Evolutionary conservation across 1,140 invertebrate genomes (phyloP), one percentile per base, ranked within the genome.

Genomic region (Contarinia nasturtii): DNA sequence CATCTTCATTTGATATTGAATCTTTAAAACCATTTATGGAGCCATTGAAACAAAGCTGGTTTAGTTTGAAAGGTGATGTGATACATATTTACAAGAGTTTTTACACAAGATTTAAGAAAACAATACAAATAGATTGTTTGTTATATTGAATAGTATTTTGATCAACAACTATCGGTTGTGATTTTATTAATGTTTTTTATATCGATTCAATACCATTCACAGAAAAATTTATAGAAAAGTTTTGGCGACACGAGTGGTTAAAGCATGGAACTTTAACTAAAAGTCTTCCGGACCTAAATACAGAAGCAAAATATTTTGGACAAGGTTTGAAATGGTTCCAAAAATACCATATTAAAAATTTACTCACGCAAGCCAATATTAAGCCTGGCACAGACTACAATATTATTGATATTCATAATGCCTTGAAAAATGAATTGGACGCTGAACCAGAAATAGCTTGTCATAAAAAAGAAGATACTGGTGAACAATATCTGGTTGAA

Each of bases 261-360:
- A 90, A 88, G 56, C 86, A 90, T 60, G 86, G 85, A 0, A 85
- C 84, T 1, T 89, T 85, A 56, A 80, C 83, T 12, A 66, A 73
- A 0, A 53, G 57, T 7, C 50, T 86, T 2, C 61, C 72, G n/a
- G 38, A 54, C 7, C 56, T 87, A 1, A 69, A 77, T 52, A 73
- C 67, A 7, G 77, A 86, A 56, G 54, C 70, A 0, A 83, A 84
- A 56, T 89, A 86, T 58, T 88, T 88, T 51, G 54, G 61, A 1
- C 65, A 74, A 51, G 83, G 79, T 0, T 54, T 88, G 2, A 56
- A 71, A 12, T 77, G 78, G 67, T 60, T 75, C 0, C 57, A 74
- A 11, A 54, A 70, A 19, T 85, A 75, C 52, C 70, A 77, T 19
- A 77, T 86, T 69, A 67, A 68, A 17, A 54, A 70, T 36, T 67